These are phyloP conservation scores for Chrysomallon squamiferum DNA, from an alignment of 1,140 invertebrate species.

Conservation along the genomic window DNA sequence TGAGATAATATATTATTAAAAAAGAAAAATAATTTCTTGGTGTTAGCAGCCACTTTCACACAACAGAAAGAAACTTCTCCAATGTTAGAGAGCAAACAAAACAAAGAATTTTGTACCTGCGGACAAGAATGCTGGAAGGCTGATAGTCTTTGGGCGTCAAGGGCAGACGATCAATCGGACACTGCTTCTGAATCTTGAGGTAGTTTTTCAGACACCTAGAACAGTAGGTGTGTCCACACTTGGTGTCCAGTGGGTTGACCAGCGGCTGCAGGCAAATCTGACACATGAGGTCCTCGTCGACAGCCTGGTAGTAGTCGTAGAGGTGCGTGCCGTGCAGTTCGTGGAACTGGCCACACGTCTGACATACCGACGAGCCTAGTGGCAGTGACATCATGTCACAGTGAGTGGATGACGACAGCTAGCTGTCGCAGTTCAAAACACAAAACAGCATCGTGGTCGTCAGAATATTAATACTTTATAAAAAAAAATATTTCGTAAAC, in stretches of 20 bases:
- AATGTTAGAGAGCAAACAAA: too few relatives aligned
- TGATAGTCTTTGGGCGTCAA: conserved; percentile 53
- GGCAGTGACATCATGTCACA: conserved; percentile 26
- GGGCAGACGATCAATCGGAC: conserved; percentile 59
- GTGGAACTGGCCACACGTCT: conserved; percentile 65
- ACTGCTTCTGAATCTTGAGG: conserved; percentile 60
- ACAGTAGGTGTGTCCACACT: conserved; percentile 68
- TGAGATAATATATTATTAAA: too few relatives aligned
- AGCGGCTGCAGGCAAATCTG: conserved; percentile 66
- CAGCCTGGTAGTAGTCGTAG: conserved; percentile 66
- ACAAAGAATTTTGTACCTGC: too few relatives aligned
- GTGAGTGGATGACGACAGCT: neutral
- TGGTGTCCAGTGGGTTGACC: conserved; percentile 64
- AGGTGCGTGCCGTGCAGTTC: conserved; percentile 64
- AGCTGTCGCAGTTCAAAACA: neutral
- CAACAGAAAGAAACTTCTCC: too few relatives aligned
- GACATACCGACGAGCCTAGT: conserved; percentile 46
- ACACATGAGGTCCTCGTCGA: conserved; percentile 67
- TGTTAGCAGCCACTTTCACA: too few relatives aligned
- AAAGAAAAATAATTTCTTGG: too few relatives aligned
- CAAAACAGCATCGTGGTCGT: neutral
- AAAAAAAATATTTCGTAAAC: neutral
- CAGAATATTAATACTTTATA: neutral
- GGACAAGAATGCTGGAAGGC: conserved; percentile 60
- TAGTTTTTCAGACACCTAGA: conserved; percentile 62